Percentiles rank a stretch among this genome's conserved stretches.
Evolutionary conservation across 2,888 invertebrate species (phyloP).

Genomic region (Eilema caniola): DNA sequence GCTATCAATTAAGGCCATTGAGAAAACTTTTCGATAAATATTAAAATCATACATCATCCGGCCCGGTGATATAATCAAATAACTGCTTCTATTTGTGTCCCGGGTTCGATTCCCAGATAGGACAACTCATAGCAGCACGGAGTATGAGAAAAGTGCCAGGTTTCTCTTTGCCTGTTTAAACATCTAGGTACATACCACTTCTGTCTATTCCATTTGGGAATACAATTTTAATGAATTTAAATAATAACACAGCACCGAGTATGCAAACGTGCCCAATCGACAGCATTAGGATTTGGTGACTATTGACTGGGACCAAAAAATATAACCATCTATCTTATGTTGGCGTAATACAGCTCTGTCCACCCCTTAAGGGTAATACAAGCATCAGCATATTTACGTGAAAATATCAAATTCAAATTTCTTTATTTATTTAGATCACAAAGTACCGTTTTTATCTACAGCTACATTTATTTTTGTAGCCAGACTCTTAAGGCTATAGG

Average conservation of each 20-base stretch:
- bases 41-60: neutral
- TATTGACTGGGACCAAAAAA: neutral
- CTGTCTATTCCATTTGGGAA: neutral
- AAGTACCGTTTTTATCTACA: neutral
- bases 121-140: neutral
- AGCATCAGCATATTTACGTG: neutral
- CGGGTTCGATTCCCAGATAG: neutral
- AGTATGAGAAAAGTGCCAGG: neutral
- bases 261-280: neutral
- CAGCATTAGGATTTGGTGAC: neutral
- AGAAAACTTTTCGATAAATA: neutral
- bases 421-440: neutral
- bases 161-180: too few relatives aligned
- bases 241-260: neutral
- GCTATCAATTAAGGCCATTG: too few relatives aligned
- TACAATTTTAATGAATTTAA: neutral
- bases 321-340: neutral
- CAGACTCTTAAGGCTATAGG: neutral
- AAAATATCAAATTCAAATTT: neutral
- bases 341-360: neutral
- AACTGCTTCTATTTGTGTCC: neutral
- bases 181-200: too few relatives aligned
- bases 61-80: neutral
- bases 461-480: neutral
- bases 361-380: neutral